Percentiles rank a stretch among this genome's conserved stretches.
Evolutionary conservation across 2,888 invertebrate species (phyloP).

Genomic region (Maniola hyperantus): DNA sequence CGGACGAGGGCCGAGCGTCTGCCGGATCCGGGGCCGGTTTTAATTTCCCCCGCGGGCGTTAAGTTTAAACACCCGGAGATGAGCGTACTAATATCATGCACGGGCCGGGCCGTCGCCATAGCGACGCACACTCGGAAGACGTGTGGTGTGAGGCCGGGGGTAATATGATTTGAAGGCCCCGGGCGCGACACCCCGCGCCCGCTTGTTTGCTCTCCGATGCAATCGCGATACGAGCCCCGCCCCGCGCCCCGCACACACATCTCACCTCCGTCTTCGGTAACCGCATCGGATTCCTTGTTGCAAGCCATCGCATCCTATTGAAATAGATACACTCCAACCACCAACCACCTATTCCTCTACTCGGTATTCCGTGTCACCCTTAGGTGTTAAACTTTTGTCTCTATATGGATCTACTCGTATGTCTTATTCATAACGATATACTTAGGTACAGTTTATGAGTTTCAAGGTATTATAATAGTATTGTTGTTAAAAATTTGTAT

Average conservation of each 20-base stretch:
- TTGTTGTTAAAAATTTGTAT: background rate
- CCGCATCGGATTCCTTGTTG: slow-evolving; percentile 81
- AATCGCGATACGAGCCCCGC: slow-evolving; percentile 76
- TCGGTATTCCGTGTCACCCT: slow-evolving; percentile 56
- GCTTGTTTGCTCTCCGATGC: slow-evolving; percentile 83
- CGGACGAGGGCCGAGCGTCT: slow-evolving; percentile 60
- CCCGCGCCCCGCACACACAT: slow-evolving; percentile 70
- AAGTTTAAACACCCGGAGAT: slow-evolving; percentile 80
- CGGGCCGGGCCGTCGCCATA: slow-evolving; percentile 86
- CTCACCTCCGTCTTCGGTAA: slow-evolving; percentile 79
- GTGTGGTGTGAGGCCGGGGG: slow-evolving; percentile 83
- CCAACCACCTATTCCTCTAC: slow-evolving; percentile 59
- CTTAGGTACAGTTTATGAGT: background rate
- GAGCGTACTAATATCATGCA: slow-evolving; percentile 82
- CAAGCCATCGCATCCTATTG: slow-evolving; percentile 78
- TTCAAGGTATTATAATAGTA: background rate
- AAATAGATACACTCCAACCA: slow-evolving; percentile 67
- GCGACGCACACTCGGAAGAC: slow-evolving; percentile 87
- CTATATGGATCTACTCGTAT: slow-evolving; percentile 10
- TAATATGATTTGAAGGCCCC: slow-evolving; percentile 81
- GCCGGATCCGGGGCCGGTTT: slow-evolving; percentile 77
- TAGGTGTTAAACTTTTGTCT: slow-evolving; percentile 32
- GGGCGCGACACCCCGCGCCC: slow-evolving; percentile 72
- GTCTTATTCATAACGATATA: slow-evolving; percentile 13
- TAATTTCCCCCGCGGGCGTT: slow-evolving; percentile 79